phyloP scores from a whole-genome alignment of 2,888 invertebrate species.

The Drosophila anomelani region DNA sequence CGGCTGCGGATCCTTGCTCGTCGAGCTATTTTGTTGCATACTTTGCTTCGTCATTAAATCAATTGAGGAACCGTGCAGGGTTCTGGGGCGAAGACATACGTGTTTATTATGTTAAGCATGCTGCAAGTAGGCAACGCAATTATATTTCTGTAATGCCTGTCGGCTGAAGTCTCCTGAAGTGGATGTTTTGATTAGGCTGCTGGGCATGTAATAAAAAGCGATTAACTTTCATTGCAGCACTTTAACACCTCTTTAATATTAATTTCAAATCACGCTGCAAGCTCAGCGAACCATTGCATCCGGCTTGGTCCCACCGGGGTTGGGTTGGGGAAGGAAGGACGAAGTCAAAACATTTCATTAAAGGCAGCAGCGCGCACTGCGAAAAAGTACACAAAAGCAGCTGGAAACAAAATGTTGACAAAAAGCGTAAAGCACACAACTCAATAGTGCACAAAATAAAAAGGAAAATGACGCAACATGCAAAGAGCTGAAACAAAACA shows the following conservation, averaged over 20 bases:
- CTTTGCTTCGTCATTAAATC: conserved; percentile 72
- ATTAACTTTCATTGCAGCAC: conserved; percentile 2
- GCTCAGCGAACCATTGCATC: neutral
- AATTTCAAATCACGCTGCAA: conserved; percentile 11
- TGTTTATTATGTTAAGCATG: conserved; percentile 29
- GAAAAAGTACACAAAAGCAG: conserved; percentile 55
- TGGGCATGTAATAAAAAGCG: conserved; percentile 9
- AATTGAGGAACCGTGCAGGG: conserved; percentile 51
- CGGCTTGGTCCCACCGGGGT: neutral
- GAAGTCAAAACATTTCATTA: conserved; percentile 74
- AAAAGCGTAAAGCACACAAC: conserved; percentile 62
- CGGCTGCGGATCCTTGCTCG: conserved; percentile 10
- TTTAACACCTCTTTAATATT: conserved; percentile 28
- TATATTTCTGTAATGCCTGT: neutral
- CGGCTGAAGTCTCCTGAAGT: conserved; percentile 3
- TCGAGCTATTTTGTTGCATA: conserved; percentile 46
- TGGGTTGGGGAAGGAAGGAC: neutral
- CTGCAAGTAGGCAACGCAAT: conserved; percentile 8
- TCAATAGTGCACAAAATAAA: conserved; percentile 58
- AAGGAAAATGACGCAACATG: conserved; percentile 43
- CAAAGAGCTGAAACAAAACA: conserved; percentile 42
- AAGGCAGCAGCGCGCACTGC: conserved; percentile 51
- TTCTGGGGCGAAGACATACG: conserved; percentile 1
- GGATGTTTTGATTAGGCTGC: conserved; percentile 25
- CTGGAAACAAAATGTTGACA: conserved; percentile 69